Conservation (phyloP, 2,797 vertebrate genomes). For the Lacerta bilineata region DNA sequence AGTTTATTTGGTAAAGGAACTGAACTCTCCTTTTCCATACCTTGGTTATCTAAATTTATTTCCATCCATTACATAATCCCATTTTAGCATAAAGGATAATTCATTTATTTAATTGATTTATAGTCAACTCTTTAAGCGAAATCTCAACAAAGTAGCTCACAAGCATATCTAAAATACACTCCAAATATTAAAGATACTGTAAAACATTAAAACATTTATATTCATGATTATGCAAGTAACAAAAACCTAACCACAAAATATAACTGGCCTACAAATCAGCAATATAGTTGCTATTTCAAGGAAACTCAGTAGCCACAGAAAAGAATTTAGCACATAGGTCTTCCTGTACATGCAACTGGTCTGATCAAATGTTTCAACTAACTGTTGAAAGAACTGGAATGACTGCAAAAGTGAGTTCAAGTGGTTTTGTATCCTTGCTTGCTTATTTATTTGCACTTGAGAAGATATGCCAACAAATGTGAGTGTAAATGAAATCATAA, state of each 20-base stretch:
- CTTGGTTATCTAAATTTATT: neutral
- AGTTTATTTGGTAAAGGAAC: neutral
- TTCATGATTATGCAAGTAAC: too few relatives aligned
- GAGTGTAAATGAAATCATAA: neutral
- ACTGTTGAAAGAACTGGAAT: neutral
- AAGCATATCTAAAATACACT: too few relatives aligned
- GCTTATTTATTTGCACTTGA: neutral
- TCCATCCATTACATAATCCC: neutral
- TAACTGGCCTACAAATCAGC: neutral
- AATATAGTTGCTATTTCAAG: neutral
- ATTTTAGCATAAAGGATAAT: neutral
- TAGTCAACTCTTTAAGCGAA: too few relatives aligned
- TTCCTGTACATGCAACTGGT: neutral
- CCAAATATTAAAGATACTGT: too few relatives aligned
- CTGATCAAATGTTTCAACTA: neutral
- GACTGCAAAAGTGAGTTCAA: neutral
- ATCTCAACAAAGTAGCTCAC: too few relatives aligned
- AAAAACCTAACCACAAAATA: neutral
- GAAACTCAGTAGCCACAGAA: neutral
- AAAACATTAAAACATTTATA: too few relatives aligned
- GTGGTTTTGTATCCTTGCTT: neutral
- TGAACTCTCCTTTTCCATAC: slow-evolving; percentile 10
- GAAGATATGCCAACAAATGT: neutral
- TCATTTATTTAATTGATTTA: too few relatives aligned
- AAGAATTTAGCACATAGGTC: neutral